Conservation (phyloP, 2,797 vertebrate genomes). For the Chelmon rostratus region DNA sequence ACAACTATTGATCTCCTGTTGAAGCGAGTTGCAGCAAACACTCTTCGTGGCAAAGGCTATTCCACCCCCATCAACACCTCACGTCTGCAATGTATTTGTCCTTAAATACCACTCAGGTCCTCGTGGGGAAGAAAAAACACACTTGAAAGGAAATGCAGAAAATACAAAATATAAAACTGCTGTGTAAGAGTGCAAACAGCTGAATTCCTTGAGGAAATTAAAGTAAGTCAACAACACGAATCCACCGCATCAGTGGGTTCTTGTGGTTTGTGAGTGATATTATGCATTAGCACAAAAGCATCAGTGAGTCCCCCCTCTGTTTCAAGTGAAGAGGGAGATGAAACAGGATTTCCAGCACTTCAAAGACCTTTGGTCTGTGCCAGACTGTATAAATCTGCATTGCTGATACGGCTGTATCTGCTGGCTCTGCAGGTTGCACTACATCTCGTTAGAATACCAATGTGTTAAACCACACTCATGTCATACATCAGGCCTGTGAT, state of each 20-base stretch:
- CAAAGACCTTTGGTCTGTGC: conserved; percentile 62
- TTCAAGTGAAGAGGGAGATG: conserved; percentile 54
- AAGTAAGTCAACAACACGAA: conserved; percentile 47
- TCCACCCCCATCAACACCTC: conserved; percentile 42
- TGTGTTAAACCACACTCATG: conserved; percentile 62
- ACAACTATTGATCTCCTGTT: conserved; percentile 75
- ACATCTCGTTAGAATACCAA: conserved; percentile 67
- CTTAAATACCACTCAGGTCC: conserved; percentile 45
- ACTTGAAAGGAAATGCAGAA: conserved; percentile 21
- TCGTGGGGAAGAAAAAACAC: conserved; percentile 1
- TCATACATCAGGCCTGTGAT: conserved; percentile 68
- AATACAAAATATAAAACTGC: conserved; percentile 36
- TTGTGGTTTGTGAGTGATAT: conserved; percentile 40
- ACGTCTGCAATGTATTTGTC: conserved; percentile 46
- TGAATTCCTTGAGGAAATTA: conserved; percentile 59
- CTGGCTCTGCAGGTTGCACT: conserved; percentile 54
- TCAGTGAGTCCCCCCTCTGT: conserved; percentile 34
- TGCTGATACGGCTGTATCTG: conserved; percentile 50
- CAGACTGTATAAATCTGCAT: conserved; percentile 69
- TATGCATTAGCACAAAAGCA: conserved; percentile 58
- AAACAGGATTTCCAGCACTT: conserved; percentile 67
- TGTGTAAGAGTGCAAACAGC: conserved; percentile 3
- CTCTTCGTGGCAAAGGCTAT: conserved; percentile 42
- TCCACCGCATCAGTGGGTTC: conserved; percentile 39
- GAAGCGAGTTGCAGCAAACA: conserved; percentile 50